These are phyloP conservation scores for Sphenodon punctatus DNA, from an alignment of 2,797 vertebrate genomes.

Conservation along the genomic window DNA sequence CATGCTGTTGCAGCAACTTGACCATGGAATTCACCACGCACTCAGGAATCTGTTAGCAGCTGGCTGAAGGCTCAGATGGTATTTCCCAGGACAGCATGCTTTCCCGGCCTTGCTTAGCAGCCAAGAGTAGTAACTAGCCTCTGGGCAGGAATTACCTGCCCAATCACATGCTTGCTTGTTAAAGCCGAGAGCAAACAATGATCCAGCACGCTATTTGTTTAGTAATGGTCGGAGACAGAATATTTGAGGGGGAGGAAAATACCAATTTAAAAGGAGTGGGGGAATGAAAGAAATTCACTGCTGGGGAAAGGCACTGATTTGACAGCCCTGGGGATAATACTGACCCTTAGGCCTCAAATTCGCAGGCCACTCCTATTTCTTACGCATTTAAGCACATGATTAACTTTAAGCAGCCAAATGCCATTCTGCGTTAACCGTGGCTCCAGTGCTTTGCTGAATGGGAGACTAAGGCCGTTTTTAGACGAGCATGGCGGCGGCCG, in stretches of 20 bases:
- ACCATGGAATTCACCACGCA: not conserved
- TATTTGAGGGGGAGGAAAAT: not conserved
- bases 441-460: not conserved
- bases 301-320: not conserved
- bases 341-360: too few species aligned
- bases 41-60: not conserved
- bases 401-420: too few species aligned
- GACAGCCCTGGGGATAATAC: not conserved
- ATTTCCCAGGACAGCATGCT: not conserved
- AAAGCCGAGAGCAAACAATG: not conserved
- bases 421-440: too few species aligned
- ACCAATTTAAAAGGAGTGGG: not conserved
- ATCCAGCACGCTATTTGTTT: not conserved
- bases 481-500: too few species aligned
- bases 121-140: not conserved
- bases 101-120: not conserved
- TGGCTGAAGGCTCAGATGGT: not conserved
- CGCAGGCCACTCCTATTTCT: too few species aligned
- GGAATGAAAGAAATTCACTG: not conserved
- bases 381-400: not conserved
- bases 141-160: not conserved
- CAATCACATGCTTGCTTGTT: fast-evolving
- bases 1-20: not conserved
- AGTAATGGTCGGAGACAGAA: not conserved
- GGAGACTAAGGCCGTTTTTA: too few species aligned